phyloP scores from a whole-genome alignment of 2,797 vertebrate species.

The Gallinago stenura region DNA sequence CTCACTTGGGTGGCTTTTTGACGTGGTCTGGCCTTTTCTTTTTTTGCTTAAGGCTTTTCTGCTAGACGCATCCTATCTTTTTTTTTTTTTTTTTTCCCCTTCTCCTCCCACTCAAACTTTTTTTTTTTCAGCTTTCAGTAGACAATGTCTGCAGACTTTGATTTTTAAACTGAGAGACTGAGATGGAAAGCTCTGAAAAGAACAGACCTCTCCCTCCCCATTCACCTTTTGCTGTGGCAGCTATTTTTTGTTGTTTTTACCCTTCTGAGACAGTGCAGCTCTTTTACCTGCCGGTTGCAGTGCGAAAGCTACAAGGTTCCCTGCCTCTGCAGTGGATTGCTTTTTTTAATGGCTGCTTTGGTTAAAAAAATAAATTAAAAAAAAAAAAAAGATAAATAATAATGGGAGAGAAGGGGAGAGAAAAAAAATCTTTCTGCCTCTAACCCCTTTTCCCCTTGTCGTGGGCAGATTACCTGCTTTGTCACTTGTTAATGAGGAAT shows the following conservation, averaged over 20 bases:
- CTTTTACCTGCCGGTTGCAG: conserved; percentile 48
- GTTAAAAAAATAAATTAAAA: not conserved
- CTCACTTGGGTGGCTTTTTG: conserved; percentile 43
- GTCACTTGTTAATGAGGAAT: conserved; percentile 72
- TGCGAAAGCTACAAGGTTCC: conserved; percentile 24
- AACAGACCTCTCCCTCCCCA: conserved; percentile 55
- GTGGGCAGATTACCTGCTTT: conserved; percentile 40
- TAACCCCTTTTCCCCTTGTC: conserved; percentile 32
- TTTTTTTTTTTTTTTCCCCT: not conserved
- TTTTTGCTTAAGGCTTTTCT: conserved; percentile 22
- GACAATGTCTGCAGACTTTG: conserved; percentile 33
- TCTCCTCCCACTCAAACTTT: conserved; percentile 42
- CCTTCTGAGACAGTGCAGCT: conserved; percentile 42
- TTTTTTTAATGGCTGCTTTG: conserved; percentile 53
- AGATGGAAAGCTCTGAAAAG: conserved; percentile 51
- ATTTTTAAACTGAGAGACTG: conserved; percentile 25
- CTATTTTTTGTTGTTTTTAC: conserved; percentile 54
- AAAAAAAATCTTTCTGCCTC: conserved; percentile 23
- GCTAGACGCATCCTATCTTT: not conserved
- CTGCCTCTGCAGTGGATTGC: conserved; percentile 55
- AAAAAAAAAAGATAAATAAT: conserved; percentile 28
- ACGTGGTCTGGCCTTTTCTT: conserved; percentile 27
- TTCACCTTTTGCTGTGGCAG: conserved; percentile 70
- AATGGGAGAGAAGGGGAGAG: conserved; percentile 49
- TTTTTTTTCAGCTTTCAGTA: conserved; percentile 27